phyloP scores from a whole-genome alignment of 2,888 invertebrate species.

The Cheilosia vulpina region DNA sequence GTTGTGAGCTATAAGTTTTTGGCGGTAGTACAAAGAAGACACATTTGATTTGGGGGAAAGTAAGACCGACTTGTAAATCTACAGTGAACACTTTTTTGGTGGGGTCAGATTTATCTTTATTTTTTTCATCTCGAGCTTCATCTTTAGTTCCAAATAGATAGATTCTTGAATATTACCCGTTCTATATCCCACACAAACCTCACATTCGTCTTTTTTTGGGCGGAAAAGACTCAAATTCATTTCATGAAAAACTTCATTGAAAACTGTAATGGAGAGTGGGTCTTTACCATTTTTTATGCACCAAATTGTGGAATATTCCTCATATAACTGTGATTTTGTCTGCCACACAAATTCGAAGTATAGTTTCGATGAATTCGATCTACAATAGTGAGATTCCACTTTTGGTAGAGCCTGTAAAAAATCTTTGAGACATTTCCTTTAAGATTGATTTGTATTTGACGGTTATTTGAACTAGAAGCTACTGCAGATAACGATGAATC shows the following conservation, averaged over 20 bases:
- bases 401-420: slow-evolving; percentile 21
- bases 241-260: slow-evolving; percentile 36
- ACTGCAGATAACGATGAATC: not conserved
- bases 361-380: slow-evolving; percentile 30
- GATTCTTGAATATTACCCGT: slow-evolving; percentile 15
- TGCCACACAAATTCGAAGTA: slow-evolving; percentile 38
- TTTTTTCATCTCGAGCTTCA: slow-evolving; percentile 39
- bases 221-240: slow-evolving; percentile 28
- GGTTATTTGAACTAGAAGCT: slow-evolving; percentile 20
- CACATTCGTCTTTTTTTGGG: slow-evolving; percentile 32
- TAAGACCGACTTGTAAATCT: no score
- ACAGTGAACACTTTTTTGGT: slow-evolving; percentile 27
- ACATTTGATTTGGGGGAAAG: no score
- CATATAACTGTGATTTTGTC: slow-evolving; percentile 28
- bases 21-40: no score
- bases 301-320: slow-evolving; percentile 29
- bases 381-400: slow-evolving; percentile 37
- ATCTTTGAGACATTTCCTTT: slow-evolving; percentile 11
- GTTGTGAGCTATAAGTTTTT: no score
- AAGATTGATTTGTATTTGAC: slow-evolving; percentile 9
- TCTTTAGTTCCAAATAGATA: slow-evolving; percentile 24
- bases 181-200: slow-evolving; percentile 39
- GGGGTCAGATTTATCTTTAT: slow-evolving; percentile 23
- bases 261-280: slow-evolving; percentile 17
- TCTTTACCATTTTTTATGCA: slow-evolving; percentile 19